phyloP scores from a whole-genome alignment of 2,113 vertebrate species.

The Pleuronectes platessa region DNA sequence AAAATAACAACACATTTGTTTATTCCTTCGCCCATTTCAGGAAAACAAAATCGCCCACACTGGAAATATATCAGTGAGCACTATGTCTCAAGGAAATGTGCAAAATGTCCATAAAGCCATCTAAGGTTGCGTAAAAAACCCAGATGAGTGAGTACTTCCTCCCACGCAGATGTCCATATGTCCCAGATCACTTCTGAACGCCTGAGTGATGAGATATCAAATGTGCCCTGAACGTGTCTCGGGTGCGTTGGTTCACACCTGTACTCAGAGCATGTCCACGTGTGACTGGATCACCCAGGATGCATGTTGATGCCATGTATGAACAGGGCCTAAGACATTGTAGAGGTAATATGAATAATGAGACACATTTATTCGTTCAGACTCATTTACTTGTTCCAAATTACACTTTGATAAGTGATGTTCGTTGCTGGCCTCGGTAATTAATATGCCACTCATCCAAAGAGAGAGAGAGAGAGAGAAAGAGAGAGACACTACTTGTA shows the following conservation, averaged over 20 bases:
- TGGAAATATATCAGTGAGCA: no score
- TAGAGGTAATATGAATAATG: conserved; percentile 43
- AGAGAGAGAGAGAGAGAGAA: conserved; percentile 20
- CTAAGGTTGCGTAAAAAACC: no score
- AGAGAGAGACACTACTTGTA: conserved; percentile 26
- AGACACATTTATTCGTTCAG: conserved; percentile 45
- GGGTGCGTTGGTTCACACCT: not conserved
- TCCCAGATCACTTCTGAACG: no score
- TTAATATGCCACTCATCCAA: conserved; percentile 39
- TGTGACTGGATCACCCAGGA: not conserved
- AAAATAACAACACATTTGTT: no score
- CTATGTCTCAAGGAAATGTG: no score
- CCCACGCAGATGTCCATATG: no score
- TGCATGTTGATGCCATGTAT: not conserved
- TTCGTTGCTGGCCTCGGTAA: conserved; percentile 45
- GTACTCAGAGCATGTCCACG: not conserved
- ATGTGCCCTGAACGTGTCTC: not conserved
- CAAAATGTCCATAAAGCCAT: no score
- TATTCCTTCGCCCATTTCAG: no score
- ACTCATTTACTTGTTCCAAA: conserved; percentile 53
- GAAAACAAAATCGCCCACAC: not conserved
- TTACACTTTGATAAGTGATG: conserved; percentile 52
- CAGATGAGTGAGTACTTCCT: no score
- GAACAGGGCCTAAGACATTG: not conserved
- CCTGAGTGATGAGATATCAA: not conserved